Evolutionary conservation across 2,888 invertebrate genomes (phyloP).

Genomic region (Hanleya hanleyi): DNA sequence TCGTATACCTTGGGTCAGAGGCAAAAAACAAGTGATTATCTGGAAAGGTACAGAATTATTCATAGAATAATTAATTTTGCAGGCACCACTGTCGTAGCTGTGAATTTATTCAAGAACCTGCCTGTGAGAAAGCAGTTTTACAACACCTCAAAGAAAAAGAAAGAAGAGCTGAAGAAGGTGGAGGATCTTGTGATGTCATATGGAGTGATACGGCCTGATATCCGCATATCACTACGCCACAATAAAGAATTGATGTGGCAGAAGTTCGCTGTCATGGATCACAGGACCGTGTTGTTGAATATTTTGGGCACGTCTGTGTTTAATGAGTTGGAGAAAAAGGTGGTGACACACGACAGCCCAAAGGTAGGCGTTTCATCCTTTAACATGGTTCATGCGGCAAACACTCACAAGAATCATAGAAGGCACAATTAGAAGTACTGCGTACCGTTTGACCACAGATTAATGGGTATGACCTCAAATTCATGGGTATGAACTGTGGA

Average conservation of each 20-base stretch:
- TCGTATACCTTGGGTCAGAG: too few relatives aligned
- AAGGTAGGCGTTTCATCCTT: constrained; percentile 34
- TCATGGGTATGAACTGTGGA: too few relatives aligned
- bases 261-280: constrained; percentile 72
- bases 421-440: too few relatives aligned
- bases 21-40: too few relatives aligned
- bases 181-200: constrained; percentile 76
- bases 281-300: constrained; percentile 44
- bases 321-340: constrained; percentile 42
- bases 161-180: constrained; percentile 76
- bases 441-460: too few relatives aligned
- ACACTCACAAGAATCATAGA: too few relatives aligned
- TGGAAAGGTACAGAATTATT: too few relatives aligned
- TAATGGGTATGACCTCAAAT: too few relatives aligned
- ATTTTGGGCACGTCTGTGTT: constrained; percentile 50
- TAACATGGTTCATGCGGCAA: too few relatives aligned
- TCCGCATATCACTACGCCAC: constrained; percentile 75
- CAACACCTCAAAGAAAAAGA: constrained; percentile 73
- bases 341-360: constrained; percentile 26
- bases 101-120: constrained; percentile 76
- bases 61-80: constrained; percentile 28
- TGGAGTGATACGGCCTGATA: constrained; percentile 75
- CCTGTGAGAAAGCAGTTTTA: constrained; percentile 78
- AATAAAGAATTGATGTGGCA: constrained; percentile 75
- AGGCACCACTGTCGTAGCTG: constrained; percentile 77